These are phyloP conservation scores for Unio delphinus DNA, from an alignment of 2,888 invertebrate species.

Conservation along the genomic window DNA sequence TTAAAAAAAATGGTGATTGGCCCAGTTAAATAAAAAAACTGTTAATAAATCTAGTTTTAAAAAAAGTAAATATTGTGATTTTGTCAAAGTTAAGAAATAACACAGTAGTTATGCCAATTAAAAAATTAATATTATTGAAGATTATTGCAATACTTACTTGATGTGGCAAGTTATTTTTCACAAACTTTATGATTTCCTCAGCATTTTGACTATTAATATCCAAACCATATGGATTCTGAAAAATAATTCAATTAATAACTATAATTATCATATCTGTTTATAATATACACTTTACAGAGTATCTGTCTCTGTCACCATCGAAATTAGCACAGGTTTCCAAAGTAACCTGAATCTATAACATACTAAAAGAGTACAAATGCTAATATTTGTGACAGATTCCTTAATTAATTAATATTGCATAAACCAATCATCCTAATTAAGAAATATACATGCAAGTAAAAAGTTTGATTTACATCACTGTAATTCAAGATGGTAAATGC, in stretches of 20 bases:
- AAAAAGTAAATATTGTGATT: too few species aligned
- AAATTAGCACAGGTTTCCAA: not conserved
- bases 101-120: too few species aligned
- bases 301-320: not conserved
- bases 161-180: constrained; percentile 40
- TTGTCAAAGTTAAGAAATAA: too few species aligned
- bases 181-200: constrained; percentile 51
- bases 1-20: too few species aligned
- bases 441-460: too few species aligned
- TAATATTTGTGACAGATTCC: not conserved
- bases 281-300: not conserved
- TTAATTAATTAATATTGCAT: not conserved
- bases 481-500: too few species aligned
- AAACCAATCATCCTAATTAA: too few species aligned
- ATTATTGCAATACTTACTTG: constrained; percentile 10
- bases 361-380: not conserved
- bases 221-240: constrained; percentile 56
- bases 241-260: constrained; percentile 6
- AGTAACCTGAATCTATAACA: not conserved
- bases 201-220: constrained; percentile 60
- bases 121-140: too few species aligned
- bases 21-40: too few species aligned
- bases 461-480: too few species aligned
- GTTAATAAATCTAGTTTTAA: too few species aligned
- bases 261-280: not conserved